A percentile compares a stretch with the other conserved stretches of the same genome.
phyloP scores from a whole-genome alignment of 2,113 vertebrate genomes.

The Stigmatopora nigra region DNA sequence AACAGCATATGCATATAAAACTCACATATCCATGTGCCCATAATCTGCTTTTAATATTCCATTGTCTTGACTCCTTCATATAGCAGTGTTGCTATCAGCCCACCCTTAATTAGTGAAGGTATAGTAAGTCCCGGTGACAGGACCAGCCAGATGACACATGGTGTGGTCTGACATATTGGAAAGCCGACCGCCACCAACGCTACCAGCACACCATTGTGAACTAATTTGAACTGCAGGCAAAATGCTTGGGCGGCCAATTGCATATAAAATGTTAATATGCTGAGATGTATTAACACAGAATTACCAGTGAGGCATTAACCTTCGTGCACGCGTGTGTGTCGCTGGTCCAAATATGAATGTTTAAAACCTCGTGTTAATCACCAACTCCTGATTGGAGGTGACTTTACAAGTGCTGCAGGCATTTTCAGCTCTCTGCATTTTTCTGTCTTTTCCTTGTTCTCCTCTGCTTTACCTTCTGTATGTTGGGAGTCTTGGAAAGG shows the following conservation, averaged over 20 bases:
- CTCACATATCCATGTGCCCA: no score
- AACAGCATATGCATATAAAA: no score
- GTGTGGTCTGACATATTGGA: slow-evolving; percentile 35
- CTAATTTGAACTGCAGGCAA: slow-evolving; percentile 54
- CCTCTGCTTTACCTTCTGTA: slow-evolving; percentile 7
- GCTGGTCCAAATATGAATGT: slow-evolving; percentile 6
- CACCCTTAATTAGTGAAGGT: slow-evolving; percentile 24
- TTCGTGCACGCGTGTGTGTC: slow-evolving; percentile 11
- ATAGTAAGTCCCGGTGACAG: slow-evolving; percentile 35
- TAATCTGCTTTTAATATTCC: not conserved
- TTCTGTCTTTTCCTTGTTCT: slow-evolving; percentile 11
- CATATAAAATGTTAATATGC: slow-evolving; percentile 70
- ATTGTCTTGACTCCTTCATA: slow-evolving; percentile 30
- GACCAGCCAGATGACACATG: slow-evolving; percentile 34
- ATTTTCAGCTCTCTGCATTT: slow-evolving; percentile 35
- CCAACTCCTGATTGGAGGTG: slow-evolving; percentile 49
- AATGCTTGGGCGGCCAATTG: slow-evolving; percentile 54
- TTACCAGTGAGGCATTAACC: slow-evolving; percentile 55
- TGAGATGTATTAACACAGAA: slow-evolving; percentile 61
- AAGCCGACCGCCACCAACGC: slow-evolving; percentile 1
- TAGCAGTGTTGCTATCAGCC: slow-evolving; percentile 16
- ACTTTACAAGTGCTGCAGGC: slow-evolving; percentile 35
- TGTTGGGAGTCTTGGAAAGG: slow-evolving; percentile 25
- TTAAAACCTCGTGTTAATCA: slow-evolving; percentile 42
- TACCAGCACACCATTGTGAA: slow-evolving; percentile 40